Evolutionary conservation across 2,888 invertebrate species (phyloP).

Genomic region (Andricus curvator): DNA sequence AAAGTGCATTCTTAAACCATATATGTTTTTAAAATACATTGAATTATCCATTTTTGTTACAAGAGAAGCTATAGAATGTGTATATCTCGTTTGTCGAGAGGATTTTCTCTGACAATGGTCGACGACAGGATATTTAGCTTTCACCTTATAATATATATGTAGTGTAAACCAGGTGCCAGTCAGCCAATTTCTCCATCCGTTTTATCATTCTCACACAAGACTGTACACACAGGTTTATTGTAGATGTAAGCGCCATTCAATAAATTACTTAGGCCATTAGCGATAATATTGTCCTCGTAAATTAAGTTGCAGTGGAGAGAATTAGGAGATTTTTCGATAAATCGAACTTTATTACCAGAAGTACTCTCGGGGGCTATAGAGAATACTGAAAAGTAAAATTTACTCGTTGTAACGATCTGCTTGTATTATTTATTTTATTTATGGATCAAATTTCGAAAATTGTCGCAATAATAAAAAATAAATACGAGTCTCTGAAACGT

Average conservation of each 20-base stretch:
- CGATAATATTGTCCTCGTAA: slow-evolving; percentile 27
- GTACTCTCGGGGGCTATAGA: background rate
- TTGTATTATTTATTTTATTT: background rate
- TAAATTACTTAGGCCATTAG: slow-evolving; percentile 28
- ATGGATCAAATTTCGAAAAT: background rate
- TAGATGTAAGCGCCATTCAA: background rate
- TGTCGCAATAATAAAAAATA: background rate
- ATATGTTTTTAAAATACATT: background rate
- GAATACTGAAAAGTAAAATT: background rate
- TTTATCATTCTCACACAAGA: slow-evolving; percentile 21
- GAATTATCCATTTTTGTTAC: background rate
- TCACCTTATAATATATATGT: slow-evolving; percentile 22
- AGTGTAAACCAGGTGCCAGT: slow-evolving; percentile 17
- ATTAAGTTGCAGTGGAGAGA: slow-evolving; percentile 19
- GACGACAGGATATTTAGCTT: slow-evolving; percentile 34
- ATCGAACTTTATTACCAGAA: slow-evolving; percentile 9
- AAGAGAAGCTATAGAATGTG: background rate
- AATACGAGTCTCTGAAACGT: background rate
- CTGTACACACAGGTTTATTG: background rate
- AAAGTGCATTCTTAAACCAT: background rate
- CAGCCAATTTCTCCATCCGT: slow-evolving; percentile 19
- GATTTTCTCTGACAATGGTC: slow-evolving; percentile 31
- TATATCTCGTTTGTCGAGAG: background rate
- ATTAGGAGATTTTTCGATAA: slow-evolving; percentile 31
- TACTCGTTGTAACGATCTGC: background rate